Conservation (phyloP, 2,888 invertebrate genomes). For the Seira musarum region DNA sequence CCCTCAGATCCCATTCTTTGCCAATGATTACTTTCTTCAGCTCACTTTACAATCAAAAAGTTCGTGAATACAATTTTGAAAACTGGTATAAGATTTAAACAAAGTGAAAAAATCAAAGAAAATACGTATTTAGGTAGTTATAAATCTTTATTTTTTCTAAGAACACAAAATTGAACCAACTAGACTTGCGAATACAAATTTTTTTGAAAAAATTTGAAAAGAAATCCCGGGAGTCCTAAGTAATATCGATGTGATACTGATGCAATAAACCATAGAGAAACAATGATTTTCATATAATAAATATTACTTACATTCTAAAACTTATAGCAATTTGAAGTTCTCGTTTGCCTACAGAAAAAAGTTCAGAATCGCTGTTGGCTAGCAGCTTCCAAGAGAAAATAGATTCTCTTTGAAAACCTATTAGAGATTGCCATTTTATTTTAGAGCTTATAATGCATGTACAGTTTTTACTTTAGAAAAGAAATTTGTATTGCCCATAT, state of each 20-base stretch:
- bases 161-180: neutral
- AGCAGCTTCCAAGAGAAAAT: neutral
- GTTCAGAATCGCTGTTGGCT: neutral
- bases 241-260: neutral
- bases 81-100: too few species aligned
- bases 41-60: too few species aligned
- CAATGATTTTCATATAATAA: conserved; percentile 15
- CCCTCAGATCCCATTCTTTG: too few species aligned
- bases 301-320: neutral
- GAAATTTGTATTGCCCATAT: neutral
- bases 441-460: neutral
- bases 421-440: conserved; percentile 7
- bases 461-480: neutral
- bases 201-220: neutral
- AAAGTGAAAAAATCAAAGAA: neutral
- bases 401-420: conserved; percentile 2
- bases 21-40: too few species aligned
- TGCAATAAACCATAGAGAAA: neutral
- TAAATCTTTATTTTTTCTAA: neutral
- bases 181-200: neutral
- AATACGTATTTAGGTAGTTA: neutral
- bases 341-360: conserved; percentile 1
- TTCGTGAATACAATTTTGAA: too few species aligned
- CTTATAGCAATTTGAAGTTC: conserved; percentile 5
- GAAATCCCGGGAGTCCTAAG: neutral